Conservation (phyloP, 1,140 invertebrate genomes). For the Trichomalopsis sarcophagae region DNA sequence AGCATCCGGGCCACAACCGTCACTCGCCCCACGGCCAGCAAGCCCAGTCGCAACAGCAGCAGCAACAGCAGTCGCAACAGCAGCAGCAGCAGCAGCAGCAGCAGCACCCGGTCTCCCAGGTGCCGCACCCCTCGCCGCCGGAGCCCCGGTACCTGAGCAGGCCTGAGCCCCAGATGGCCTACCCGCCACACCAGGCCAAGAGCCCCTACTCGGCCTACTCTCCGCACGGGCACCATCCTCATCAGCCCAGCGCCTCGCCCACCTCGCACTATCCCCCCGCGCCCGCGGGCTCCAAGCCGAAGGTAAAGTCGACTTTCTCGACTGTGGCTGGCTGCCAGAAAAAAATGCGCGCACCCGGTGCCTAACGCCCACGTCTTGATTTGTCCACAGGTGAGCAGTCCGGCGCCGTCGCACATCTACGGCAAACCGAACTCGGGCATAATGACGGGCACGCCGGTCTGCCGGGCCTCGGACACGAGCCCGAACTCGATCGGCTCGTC, state of each 20-base stretch:
- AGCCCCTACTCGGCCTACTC: constrained; percentile 61
- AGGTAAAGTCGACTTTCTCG: constrained; percentile 16
- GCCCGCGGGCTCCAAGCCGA: constrained; percentile 74
- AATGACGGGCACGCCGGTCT: constrained; percentile 78
- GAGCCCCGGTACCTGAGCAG: constrained; percentile 70
- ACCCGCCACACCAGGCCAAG: constrained; percentile 66
- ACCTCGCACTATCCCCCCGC: constrained; percentile 61
- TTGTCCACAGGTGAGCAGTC: constrained; percentile 78
- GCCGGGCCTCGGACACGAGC: constrained; percentile 70
- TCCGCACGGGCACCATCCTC: constrained; percentile 39
- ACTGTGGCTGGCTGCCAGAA: too few relatives aligned
- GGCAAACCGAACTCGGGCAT: constrained; percentile 82
- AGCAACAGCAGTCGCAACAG: constrained; percentile 68
- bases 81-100: constrained; percentile 69
- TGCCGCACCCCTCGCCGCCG: constrained; percentile 75
- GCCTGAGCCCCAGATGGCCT: constrained; percentile 66
- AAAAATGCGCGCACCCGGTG: too few relatives aligned
- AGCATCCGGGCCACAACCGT: constrained; percentile 63
- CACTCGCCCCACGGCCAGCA: constrained; percentile 71
- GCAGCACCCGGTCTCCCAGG: constrained; percentile 64
- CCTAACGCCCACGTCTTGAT: not conserved
- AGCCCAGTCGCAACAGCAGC: constrained; percentile 60
- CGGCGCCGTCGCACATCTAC: constrained; percentile 86
- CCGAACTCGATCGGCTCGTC: constrained; percentile 1
- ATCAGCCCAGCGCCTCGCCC: constrained; percentile 53